Evolutionary conservation across 2,113 vertebrate species (phyloP), one percentile per base, ranked within the genome.

Genomic region (Glaucidium brasilianum): DNA sequence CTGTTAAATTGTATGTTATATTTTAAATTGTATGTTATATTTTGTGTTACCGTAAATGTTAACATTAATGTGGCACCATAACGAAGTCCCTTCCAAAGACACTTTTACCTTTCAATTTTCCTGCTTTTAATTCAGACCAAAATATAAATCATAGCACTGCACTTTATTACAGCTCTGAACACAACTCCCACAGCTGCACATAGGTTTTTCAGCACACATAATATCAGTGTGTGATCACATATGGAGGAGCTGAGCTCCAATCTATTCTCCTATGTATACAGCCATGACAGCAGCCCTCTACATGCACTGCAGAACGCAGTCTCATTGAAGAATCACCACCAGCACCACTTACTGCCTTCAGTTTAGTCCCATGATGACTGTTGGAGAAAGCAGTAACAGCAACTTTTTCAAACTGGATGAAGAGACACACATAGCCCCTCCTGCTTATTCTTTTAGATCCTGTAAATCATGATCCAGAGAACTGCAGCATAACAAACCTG

Each of bases 41-140:
- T 93, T 88, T 77, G 32, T 80, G 71, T 76, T 75, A 84, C 55
- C 0, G 0, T 68, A 89, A 75, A 86, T 12, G 50, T 73, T 87
- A 87, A 71, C 68, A 64, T 87, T 78, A 78, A 75, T 14, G 35
- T 66, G 64, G n/a, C 64, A 52, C 56, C 9, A 20, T 58, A 93
- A 76, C 34, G 29, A 91, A 73, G 74, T 64, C 58, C 68, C 43
- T 85, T 78, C 66, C 77, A 91, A 92, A 90, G 73, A 12, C 69
- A 62, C 81, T 34, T 63, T 41, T 63, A 75, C 67, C 67, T 67
- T 95, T 52, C 82, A 47, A 21, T 77, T 88, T 77, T 58, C 45
- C 62, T 69, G 77, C 74, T 76, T 85, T 76, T 82, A 73, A 85
- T 88, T 73, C 93, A 69, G 80, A 60, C 74, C 68, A 75, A 89